phyloP scores from a whole-genome alignment of 2,113 vertebrate species.

The Microtus ochrogaster region DNA sequence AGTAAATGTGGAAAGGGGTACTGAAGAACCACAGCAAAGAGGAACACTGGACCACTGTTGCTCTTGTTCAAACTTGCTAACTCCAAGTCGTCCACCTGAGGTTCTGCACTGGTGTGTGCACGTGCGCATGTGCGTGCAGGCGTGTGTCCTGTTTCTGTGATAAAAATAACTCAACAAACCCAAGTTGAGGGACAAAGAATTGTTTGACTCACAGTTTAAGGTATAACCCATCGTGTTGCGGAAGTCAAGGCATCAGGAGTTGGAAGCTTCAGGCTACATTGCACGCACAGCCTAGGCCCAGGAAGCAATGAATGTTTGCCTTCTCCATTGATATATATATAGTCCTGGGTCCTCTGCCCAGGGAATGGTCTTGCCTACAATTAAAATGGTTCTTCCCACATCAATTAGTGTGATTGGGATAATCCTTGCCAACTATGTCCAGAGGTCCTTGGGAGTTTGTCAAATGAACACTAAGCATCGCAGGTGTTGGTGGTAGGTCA shows the following conservation, averaged over 20 bases:
- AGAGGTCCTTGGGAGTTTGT: neutral
- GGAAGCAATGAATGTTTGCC: no score
- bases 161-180: neutral
- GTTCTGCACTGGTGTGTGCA: neutral
- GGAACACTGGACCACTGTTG: neutral
- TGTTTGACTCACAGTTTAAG: neutral
- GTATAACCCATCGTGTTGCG: neutral
- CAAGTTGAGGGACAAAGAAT: neutral
- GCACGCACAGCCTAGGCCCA: neutral
- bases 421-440: neutral
- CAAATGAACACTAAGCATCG: neutral
- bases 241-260: neutral
- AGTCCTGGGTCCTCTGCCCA: neutral
- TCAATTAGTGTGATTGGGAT: no score
- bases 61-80: neutral
- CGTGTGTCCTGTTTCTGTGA: neutral
- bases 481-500: neutral
- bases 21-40: neutral
- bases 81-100: neutral
- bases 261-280: neutral
- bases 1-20: neutral
- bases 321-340: neutral
- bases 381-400: neutral
- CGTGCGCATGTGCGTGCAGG: fast-evolving
- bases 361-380: neutral